Base-by-base conservation (phyloP, 2,797 vertebrate species). In the Coregonus ussuriensis region DNA sequence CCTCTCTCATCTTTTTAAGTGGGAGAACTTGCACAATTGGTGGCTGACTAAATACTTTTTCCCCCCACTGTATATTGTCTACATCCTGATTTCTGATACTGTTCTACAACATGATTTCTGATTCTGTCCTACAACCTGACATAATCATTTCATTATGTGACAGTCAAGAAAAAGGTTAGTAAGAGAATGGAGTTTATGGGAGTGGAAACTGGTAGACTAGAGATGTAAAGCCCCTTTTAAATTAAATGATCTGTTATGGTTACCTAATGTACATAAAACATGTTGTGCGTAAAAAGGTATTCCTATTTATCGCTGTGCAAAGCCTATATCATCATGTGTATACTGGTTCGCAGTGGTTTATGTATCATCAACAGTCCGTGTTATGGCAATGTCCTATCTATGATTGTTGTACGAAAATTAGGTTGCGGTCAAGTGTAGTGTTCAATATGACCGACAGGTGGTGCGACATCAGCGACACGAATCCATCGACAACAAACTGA, bases 401-500 rank as follows among this genome's bases (percentile, higher is more conserved):
- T 41, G 41, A 47, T 47, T 47, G 41, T 47, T 47, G 21, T 11
- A 25, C 21, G 7, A 63, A 63, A 63, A 7, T 29, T 47, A 47
- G 59, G 9, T 35, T 68, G 29, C 31, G 66, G 33, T 68, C 66
- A 56, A 65, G 56, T 72, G 76, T 65, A 71, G 35, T 77, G 71
- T 63, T 13, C 37, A 47, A 18, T 72, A 14, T 84, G 91, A 91
- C 93, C 94, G 89, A 91, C 93, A 94, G 94, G 94, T 94, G 93
- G 94, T 92, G 93, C 93, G 41, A 47, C 41, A 87, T 93, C 52
- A 91, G 92, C 89, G 85, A 89, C 90, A 93, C 93, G 91, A 94
- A 88, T 95, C 89, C 87, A 87, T 92, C 88, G 92, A 92, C 92
- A 90, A 93, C 93, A 95, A 92, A 92, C 91, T 92, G 94, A 93